Conservation (phyloP, 2,888 invertebrate species). For the Megalurothrips usitatus region DNA sequence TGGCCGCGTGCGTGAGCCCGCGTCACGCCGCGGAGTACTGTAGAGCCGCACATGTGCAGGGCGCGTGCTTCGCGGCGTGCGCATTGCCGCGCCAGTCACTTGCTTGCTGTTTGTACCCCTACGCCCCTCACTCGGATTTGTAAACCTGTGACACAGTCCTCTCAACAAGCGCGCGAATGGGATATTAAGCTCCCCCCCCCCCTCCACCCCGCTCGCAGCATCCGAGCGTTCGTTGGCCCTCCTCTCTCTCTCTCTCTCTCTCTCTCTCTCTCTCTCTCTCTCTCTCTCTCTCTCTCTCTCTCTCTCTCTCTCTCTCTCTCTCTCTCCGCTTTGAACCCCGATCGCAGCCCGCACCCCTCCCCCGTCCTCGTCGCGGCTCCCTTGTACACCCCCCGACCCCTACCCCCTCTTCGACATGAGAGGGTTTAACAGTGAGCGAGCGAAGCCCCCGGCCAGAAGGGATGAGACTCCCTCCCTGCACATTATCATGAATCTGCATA, state of each 20-base stretch:
- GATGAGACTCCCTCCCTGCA: background rate
- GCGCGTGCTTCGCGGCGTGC: too few species aligned
- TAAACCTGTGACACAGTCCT: background rate
- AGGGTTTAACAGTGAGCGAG: slow-evolving; percentile 13
- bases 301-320: too few species aligned
- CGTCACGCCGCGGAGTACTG: background rate
- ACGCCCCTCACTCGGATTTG: background rate
- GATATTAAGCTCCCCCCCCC: background rate
- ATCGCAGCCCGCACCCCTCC: background rate
- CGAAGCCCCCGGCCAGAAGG: slow-evolving; percentile 2
- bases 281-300: too few species aligned
- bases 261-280: too few species aligned
- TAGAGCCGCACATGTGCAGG: background rate
- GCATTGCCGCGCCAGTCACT: too few species aligned
- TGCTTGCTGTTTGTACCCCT: background rate
- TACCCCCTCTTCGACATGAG: background rate
- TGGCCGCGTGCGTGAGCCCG: background rate
- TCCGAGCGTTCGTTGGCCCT: background rate
- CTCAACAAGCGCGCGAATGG: background rate
- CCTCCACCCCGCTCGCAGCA: background rate
- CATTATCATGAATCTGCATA: slow-evolving; percentile 23
- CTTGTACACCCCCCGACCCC: background rate
- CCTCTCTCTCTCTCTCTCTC: background rate
- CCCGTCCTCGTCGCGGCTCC: background rate
- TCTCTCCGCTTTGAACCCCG: background rate